Evolutionary conservation across 1,140 invertebrate species (phyloP), one percentile per base, ranked within the genome.

Genomic region (Penaeus japonicus): DNA sequence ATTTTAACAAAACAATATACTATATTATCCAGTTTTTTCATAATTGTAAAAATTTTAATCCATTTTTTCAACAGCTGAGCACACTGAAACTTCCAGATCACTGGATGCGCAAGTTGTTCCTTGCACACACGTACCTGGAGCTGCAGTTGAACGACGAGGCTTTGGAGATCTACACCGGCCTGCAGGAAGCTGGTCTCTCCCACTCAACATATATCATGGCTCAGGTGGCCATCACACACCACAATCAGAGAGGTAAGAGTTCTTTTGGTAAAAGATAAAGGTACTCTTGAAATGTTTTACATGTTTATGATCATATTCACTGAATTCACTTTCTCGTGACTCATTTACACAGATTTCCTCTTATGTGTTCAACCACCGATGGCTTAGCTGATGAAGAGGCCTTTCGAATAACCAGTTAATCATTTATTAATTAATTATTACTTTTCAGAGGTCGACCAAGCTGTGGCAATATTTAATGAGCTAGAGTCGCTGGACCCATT

Each of bases 91-190:
- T 91, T 17, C 90, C 90, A 22, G 88, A 96, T 91, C 97, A 98
- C 93, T 99, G 98, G 98, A 97, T 99, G 93, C 97, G 97, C 92
- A 94, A 97, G 87, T 97, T 99, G 91, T 99, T 99, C 92, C 93
- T 96, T 87, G 98, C 96, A 5, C 96, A 98, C 92, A 96, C 96
- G 59, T 98, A 97, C 93, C 94, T 98, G 73, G 97, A 99, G 92
- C 93, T 98, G 77, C 97, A 99, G 91, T 93, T 97, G 39, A 96
- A 97, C 91, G 97, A 98, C 81, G 96, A 98, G 93, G 97, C 97
- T 17, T 92, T 99, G 32, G 95, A 96, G 81, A 95, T 97, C 78
- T 99, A 97, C 92, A 95, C 94, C 90, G 94, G 94, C 53, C 93
- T 99, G 12, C 95, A 96, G 89, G 93, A 95, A 20, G 94, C 95